Percentiles rank a stretch among this genome's conserved stretches.
Evolutionary conservation across 2,113 vertebrate genomes (phyloP).

Genomic region (human): GRCh38 chr1:75218501-75219000

Average conservation of each 20-base stretch:
- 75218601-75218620: conserved; percentile 95
- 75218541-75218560: conserved; percentile 97
- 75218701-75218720: conserved; percentile 91
- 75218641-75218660: conserved; percentile 92
- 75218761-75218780: conserved; percentile 62
- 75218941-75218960: neutral
- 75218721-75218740: conserved; percentile 90
- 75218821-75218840: neutral
- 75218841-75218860: neutral
- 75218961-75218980: neutral
- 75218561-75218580: conserved; percentile 96
- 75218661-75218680: conserved; percentile 91
- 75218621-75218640: conserved; percentile 95
- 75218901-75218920: neutral
- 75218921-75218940: neutral
- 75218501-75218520: conserved; percentile 93
- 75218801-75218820: neutral
- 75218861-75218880: neutral
- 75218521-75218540: conserved; percentile 91
- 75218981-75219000: neutral
- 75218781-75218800: neutral
- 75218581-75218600: conserved; percentile 95
- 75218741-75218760: conserved; percentile 89
- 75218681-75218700: conserved; percentile 95
- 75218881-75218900: neutral